phyloP scores from a whole-genome alignment of 2,888 invertebrate species.

The Lasioglossum villosulum region DNA sequence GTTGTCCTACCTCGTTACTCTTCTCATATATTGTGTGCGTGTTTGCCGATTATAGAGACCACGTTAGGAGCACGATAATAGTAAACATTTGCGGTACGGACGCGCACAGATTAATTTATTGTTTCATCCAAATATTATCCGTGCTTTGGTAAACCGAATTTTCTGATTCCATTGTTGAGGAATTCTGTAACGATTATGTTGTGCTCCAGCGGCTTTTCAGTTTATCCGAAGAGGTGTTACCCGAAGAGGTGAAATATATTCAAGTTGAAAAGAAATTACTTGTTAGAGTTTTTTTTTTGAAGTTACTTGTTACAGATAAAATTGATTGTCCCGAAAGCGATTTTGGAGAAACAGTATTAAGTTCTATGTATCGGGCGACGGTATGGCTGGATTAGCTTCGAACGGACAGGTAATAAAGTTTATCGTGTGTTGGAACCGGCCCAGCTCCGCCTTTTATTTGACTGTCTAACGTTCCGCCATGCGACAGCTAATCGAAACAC shows the following conservation, averaged over 20 bases:
- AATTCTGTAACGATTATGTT: no score
- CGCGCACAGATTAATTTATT: no score
- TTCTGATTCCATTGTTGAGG: no score
- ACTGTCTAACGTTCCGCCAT: constrained; percentile 3
- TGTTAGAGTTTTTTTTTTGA: no score
- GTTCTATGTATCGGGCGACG: background rate
- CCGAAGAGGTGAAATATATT: no score
- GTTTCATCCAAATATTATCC: no score
- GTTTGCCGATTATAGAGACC: background rate
- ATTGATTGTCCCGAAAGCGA: background rate
- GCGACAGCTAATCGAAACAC: constrained; percentile 3
- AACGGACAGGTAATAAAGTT: background rate
- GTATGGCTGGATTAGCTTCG: background rate
- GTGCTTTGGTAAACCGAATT: no score
- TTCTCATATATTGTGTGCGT: background rate
- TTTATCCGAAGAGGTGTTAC: no score
- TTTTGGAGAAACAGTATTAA: background rate
- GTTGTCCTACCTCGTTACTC: background rate
- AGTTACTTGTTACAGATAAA: background rate
- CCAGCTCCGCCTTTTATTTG: background rate
- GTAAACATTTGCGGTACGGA: no score
- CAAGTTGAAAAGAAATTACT: no score
- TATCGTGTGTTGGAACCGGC: background rate
- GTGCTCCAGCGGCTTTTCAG: no score
- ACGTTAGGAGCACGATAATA: background rate